Conservation (phyloP, 1,140 invertebrate genomes). For the Sycophila sp. region DNA sequence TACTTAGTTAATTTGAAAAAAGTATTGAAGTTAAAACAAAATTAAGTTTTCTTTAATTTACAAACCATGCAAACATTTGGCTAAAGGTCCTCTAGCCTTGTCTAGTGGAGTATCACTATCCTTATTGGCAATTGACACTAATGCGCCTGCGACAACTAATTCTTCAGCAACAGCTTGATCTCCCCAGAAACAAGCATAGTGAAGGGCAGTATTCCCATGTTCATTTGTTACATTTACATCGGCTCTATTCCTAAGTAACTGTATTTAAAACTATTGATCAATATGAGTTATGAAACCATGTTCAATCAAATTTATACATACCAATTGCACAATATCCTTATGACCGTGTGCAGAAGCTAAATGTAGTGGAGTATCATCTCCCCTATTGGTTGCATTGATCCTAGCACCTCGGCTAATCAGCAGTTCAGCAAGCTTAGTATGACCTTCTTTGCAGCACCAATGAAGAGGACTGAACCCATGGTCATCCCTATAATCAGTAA, state of each 20-base stretch:
- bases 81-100: slow-evolving; percentile 88
- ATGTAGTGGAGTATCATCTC: slow-evolving; percentile 98
- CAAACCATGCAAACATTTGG: slow-evolving; percentile 79
- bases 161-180: slow-evolving; percentile 94
- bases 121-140: slow-evolving; percentile 94
- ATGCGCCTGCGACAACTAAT: slow-evolving; percentile 88
- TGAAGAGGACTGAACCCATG: slow-evolving; percentile 99
- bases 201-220: slow-evolving; percentile 97
- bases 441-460: slow-evolving; percentile 97
- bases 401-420: slow-evolving; percentile 90
- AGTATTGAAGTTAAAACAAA: too few species aligned
- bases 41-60: too few species aligned
- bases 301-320: slow-evolving; percentile 61
- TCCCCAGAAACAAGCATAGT: slow-evolving; percentile 99
- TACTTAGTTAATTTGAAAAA: neutral
- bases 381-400: slow-evolving; percentile 97
- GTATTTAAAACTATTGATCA: slow-evolving; percentile 55
- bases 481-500: slow-evolving; percentile 94
- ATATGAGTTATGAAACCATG: neutral
- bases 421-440: slow-evolving; percentile 94
- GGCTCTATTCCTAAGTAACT: slow-evolving; percentile 92
- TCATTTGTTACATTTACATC: slow-evolving; percentile 99
- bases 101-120: slow-evolving; percentile 96
- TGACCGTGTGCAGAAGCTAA: slow-evolving; percentile 96
- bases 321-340: slow-evolving; percentile 89